Percentiles rank a stretch among this genome's conserved stretches.
Evolutionary conservation across 2,113 vertebrate genomes (phyloP).

Genomic region (Bujurquina vittata): DNA sequence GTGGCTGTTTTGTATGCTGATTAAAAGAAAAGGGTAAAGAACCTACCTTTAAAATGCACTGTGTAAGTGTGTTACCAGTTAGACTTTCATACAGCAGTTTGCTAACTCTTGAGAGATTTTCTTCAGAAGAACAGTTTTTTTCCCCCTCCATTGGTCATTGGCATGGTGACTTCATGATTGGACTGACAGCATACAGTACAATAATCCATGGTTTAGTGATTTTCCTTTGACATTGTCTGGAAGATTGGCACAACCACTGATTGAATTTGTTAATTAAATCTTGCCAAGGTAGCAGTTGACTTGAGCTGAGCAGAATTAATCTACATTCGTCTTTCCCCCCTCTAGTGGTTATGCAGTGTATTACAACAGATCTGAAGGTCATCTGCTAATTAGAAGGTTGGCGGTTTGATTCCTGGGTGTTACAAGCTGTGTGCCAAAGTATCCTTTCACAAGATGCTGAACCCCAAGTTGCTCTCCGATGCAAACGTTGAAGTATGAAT

Average conservation of each 20-base stretch:
- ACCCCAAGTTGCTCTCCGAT: too few species aligned
- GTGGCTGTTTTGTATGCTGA: too few species aligned
- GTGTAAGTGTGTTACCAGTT: neutral
- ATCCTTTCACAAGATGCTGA: too few species aligned
- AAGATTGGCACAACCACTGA: neutral
- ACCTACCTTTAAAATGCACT: too few species aligned
- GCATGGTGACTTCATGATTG: slow-evolving; percentile 97
- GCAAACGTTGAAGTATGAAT: too few species aligned
- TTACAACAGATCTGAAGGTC: neutral
- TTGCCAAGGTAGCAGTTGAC: neutral
- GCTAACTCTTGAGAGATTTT: neutral
- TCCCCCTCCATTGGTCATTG: neutral
- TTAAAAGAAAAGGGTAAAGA: too few species aligned
- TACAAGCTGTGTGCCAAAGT: too few species aligned
- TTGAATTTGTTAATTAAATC: neutral
- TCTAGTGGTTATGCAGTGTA: slow-evolving; percentile 44
- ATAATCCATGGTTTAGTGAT: neutral
- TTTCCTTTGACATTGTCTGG: neutral
- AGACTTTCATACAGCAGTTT: neutral
- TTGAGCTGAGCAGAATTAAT: neutral
- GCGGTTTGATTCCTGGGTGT: too few species aligned
- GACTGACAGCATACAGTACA: neutral
- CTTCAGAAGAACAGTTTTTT: neutral
- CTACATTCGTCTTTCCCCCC: slow-evolving; percentile 9
- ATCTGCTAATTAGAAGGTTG: too few species aligned